Conservation (phyloP, 2,113 vertebrate genomes). For the Chamaetylas fuelleborni region DNA sequence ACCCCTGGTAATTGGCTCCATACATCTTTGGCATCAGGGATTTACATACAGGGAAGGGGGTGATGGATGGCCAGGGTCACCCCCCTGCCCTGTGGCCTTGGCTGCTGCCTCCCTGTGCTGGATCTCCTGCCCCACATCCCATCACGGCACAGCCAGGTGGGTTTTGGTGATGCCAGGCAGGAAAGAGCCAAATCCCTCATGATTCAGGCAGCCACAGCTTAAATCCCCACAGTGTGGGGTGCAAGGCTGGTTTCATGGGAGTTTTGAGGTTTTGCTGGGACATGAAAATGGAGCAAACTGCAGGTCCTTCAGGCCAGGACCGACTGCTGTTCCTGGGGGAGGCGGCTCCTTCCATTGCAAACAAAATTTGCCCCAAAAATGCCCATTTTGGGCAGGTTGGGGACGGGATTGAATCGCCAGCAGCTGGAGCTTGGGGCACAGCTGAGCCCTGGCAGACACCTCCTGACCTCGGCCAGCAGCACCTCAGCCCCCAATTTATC, state of each 20-base stretch:
- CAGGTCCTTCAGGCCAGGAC: not conserved
- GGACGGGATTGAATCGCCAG: accelerated
- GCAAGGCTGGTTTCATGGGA: accelerated
- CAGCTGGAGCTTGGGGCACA: accelerated
- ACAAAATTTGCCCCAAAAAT: not conserved
- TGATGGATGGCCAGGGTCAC: conserved; percentile 56
- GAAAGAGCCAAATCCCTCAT: accelerated
- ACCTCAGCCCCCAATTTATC: not conserved
- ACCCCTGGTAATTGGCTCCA: conserved; percentile 73
- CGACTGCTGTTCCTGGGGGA: not conserved
- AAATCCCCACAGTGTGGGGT: accelerated
- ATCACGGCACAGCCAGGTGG: accelerated
- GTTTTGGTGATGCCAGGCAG: not conserved
- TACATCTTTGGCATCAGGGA: conserved; percentile 61
- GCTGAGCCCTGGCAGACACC: not conserved
- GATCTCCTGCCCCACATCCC: not conserved
- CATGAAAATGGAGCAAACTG: accelerated
- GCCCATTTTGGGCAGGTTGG: accelerated
- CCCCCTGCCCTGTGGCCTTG: not conserved
- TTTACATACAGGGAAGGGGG: conserved; percentile 52
- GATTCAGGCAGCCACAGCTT: accelerated
- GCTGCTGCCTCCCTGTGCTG: not conserved
- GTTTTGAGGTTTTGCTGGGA: not conserved
- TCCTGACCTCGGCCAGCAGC: not conserved
- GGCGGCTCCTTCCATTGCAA: accelerated